Base-by-base conservation (phyloP, 2,797 vertebrate genomes). In the Chelidonichthys spinosus region DNA sequence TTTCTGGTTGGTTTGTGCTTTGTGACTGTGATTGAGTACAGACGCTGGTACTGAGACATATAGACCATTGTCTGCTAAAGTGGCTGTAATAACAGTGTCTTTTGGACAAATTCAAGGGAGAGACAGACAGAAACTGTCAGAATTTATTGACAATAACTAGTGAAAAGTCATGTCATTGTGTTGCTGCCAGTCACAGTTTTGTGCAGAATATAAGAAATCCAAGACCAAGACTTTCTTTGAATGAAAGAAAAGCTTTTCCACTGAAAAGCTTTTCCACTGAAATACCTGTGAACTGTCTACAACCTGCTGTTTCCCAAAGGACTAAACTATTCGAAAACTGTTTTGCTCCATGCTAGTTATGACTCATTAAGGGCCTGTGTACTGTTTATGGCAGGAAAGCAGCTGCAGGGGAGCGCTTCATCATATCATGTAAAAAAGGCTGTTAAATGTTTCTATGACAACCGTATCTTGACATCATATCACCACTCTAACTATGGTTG, bases 21-120 rank as follows among this genome's bases (percentile, higher is more conserved):
- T 49, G 53, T 47, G 67, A 44, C 35, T 65, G 50, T 50, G 56
- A 25, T 2, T 18, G 43, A 53, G 39, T 47, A 32, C 69, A 52
- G 43, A 40, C 35, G 49, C 40, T 4, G 54, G 61, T 10, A 2
- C 56, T 42, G 37, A n/a, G 7, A 43, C 40, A 69, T 71, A 63
- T 71, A 63, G 15, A 35, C 64, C 35, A 33, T 56, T 61, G 60
- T 66, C 66, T 74, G 44, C 2, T 59, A 32, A 53, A 66, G 56
- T 47, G 33, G 52, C 33, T 43, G 50, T 49, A 79, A 62, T 70
- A 62, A 76, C 61, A 17, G 32, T 14, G 42, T 53, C 49, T 69
- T 46, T 61, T 32, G 13, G 65, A 47, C 25, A 35, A 60, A 47
- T 49, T 18, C 44, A 36, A 43, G 40, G 18, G 37, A 13, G 36